Base-by-base conservation (phyloP, 1,140 invertebrate species). In the Pogonomyrmex barbatus region DNA sequence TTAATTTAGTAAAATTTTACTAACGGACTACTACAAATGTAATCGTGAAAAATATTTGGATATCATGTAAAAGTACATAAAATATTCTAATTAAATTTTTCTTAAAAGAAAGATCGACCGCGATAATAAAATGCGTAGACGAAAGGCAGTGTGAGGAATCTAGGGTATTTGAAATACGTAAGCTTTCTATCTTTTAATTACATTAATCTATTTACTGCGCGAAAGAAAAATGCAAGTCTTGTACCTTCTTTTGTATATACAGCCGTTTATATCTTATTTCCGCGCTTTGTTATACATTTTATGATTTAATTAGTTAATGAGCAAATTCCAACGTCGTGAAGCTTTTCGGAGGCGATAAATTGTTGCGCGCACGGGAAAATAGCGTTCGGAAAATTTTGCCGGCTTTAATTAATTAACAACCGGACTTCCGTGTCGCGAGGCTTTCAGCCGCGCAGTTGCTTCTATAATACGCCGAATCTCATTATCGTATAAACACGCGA, bases 391-490 rank as follows among this genome's bases (percentile, higher is more conserved):
- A 14, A 47, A 83, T 82, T 71, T 60, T 75, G 24, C 68, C n/a
- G n/a, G 10, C 12, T 36, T 83, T 83, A 83, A 83, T 83, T 83
- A 83, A 30, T 50, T 75, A 83, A 83, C 68, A 83, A 83, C 56
- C 54, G 30, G 8, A 73, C 12, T 83, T 82, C 52, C 39, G 30
- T 47, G 17, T 71, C 67, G 42, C 67, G 39, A 36, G 14, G 30
- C 67, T 60, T 82, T 75, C 65, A 39, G 4, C n/a, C 33, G n/a
- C 33, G n/a, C 67, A 12, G 42, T 36, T 12, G 33, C n/a, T n/a
- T 17, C 30, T 73, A 33, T 47, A 56, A 47, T 56, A 47, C 42
- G 68, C 30, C 68, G 67, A 36, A 47, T 73, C 54, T 73, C 54
- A 62, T 83, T 73, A 73, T 39, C n/a, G 6, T 24, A 52, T 47